Evolutionary conservation across 2,888 invertebrate species (phyloP), one percentile per base, ranked within the genome.

Genomic region (Machimus rusticus): DNA sequence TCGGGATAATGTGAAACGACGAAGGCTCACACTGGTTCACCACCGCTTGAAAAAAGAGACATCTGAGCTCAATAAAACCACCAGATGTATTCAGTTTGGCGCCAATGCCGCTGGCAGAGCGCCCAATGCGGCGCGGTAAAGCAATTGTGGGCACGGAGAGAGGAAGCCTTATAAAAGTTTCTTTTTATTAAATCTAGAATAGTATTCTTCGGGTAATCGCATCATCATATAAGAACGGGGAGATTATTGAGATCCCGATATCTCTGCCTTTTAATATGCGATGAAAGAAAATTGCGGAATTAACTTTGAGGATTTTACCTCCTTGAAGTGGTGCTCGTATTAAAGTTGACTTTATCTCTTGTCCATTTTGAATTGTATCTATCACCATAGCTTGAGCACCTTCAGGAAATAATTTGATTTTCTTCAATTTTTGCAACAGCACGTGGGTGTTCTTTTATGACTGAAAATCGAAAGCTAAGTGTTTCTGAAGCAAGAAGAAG

Each of bases 271-370:
- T 85, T 85, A 89, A 88, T 34, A 34, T 34, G 88, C 89, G 88
- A 89, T 89, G 89, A 89, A 89, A 89, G 90, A 89, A 89, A 90
- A 90, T 89, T 90, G 90, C 88, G 84, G 89, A 89, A 90, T 90
- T 90, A 90, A 89, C 89, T 89, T 90, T 88, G 89, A 89, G 89
- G 89, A 89, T 89, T 89, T 90, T 84, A 82, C 79, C 87, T 43
- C 5, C 43, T 85, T 85, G 74, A 85, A 85, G 31, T 57, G 43
- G 37, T 46, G 74, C 46, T 74, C 46, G 74, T 85, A 74, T 74
- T 19, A 57, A 57, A 57, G 57, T 39, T 28, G 51, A 31, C 82
- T 51, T n/a, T 34, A n/a, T n/a, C 12, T 12, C 66, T 66, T 23
- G 23, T 6, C 66, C 66, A 19, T 19, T 23, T 37, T 46, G 43